Percentiles rank a stretch among this genome's conserved stretches.
Evolutionary conservation across 2,888 invertebrate genomes (phyloP).

Genomic region (Oligia fasciuncula): DNA sequence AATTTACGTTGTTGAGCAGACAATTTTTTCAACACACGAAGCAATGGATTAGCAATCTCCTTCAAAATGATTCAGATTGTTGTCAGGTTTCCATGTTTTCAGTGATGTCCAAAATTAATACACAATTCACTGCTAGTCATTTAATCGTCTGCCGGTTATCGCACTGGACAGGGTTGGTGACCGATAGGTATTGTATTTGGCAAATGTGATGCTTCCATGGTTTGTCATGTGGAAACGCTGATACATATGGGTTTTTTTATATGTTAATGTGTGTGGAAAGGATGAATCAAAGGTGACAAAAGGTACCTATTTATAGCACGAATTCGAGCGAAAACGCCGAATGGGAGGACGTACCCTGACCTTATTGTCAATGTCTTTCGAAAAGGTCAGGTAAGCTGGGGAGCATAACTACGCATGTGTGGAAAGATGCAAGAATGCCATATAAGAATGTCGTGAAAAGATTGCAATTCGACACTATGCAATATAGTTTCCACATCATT

Average conservation of each 20-base stretch:
- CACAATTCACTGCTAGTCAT: neutral
- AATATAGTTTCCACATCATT: neutral
- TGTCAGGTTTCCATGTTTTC: neutral
- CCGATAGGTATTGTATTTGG: constrained; percentile 23
- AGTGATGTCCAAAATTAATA: neutral
- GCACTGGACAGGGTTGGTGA: neutral
- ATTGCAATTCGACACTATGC: neutral
- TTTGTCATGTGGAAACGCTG: constrained; percentile 9
- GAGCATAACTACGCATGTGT: neutral
- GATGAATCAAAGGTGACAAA: constrained; percentile 21
- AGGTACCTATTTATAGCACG: neutral
- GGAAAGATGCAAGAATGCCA: neutral
- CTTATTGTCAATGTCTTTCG: constrained; percentile 7
- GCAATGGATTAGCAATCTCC: no score
- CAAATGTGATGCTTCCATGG: constrained; percentile 2
- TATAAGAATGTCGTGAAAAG: neutral
- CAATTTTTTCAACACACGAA: no score
- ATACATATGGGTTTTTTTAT: neutral
- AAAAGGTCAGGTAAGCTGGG: constrained; percentile 20
- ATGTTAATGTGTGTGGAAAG: constrained; percentile 23
- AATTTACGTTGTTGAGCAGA: no score
- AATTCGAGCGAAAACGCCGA: constrained; percentile 4
- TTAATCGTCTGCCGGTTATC: neutral
- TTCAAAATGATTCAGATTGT: no score
- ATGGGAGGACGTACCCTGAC: neutral